Conservation (phyloP, 2,113 vertebrate species). For the Coptodon bakossiorum region DNA sequence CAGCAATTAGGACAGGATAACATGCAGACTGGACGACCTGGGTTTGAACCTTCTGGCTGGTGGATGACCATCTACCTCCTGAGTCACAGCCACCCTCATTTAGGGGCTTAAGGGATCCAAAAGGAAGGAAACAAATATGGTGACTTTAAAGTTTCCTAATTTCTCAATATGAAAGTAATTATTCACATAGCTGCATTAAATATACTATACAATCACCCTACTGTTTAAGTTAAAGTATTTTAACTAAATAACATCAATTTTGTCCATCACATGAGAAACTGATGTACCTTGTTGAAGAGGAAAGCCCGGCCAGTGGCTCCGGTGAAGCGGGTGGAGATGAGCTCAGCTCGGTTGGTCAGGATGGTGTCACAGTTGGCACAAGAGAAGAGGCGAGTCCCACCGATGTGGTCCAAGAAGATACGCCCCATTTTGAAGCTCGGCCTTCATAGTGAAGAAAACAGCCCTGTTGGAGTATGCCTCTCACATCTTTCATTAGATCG, state of each 20-base stretch:
- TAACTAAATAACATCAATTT: not conserved
- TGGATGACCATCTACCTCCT: not conserved
- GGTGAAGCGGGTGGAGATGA: slow-evolving; percentile 97
- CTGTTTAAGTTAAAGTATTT: not conserved
- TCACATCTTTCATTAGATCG: not conserved
- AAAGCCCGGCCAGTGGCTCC: slow-evolving; percentile 94
- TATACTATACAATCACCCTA: not conserved
- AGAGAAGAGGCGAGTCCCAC: slow-evolving; percentile 95
- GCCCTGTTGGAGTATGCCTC: not conserved
- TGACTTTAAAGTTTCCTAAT: not conserved
- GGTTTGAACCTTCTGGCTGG: not conserved
- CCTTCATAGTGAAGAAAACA: not conserved
- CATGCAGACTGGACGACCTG: not conserved
- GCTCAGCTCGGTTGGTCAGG: slow-evolving; percentile 92
- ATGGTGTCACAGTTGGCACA: slow-evolving; percentile 97
- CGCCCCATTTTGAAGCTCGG: slow-evolving; percentile 77
- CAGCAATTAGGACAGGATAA: not conserved
- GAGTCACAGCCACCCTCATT: not conserved
- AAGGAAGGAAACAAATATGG: not conserved
- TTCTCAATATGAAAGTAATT: not conserved
- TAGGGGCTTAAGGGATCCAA: not conserved
- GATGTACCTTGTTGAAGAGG: slow-evolving; percentile 90
- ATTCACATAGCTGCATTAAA: not conserved
- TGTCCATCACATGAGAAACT: not conserved
- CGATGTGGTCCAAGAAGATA: slow-evolving; percentile 96